phyloP scores from a whole-genome alignment of 92 coral and sea anemone genomes.

The Zoanthus sansibaricus region DNA sequence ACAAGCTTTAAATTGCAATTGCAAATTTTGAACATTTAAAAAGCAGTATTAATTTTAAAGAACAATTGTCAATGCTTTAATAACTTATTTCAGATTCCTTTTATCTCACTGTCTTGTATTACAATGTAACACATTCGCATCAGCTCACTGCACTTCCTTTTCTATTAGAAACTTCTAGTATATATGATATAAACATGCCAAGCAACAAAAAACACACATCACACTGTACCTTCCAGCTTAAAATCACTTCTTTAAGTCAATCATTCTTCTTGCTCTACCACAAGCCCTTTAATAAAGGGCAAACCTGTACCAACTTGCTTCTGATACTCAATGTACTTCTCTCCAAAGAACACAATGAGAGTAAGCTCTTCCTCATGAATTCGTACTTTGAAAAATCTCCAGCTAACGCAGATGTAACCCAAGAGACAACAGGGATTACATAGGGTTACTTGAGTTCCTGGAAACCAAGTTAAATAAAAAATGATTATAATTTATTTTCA shows the following conservation, averaged over 20 bases:
- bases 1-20: too few species aligned
- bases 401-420: constrained; percentile 82
- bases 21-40: too few species aligned
- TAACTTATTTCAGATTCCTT: too few species aligned
- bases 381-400: constrained; percentile 93
- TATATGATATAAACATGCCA: too few species aligned
- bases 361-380: constrained; percentile 85
- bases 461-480: not conserved
- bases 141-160: too few species aligned
- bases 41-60: too few species aligned
- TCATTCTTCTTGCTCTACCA: constrained; percentile 32
- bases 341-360: constrained; percentile 78
- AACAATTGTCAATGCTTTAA: too few species aligned
- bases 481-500: not conserved
- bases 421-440: constrained; percentile 89
- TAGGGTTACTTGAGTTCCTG: constrained; percentile 89
- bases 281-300: constrained; percentile 87
- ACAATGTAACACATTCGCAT: too few species aligned
- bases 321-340: constrained; percentile 87
- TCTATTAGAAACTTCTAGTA: too few species aligned
- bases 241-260: not conserved
- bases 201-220: not conserved
- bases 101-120: too few species aligned
- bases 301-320: constrained; percentile 90
- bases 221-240: not conserved